Percentiles rank a stretch among this genome's conserved stretches.
Evolutionary conservation across 2,797 vertebrate species (phyloP).

Genomic region (Hirundo rustica): DNA sequence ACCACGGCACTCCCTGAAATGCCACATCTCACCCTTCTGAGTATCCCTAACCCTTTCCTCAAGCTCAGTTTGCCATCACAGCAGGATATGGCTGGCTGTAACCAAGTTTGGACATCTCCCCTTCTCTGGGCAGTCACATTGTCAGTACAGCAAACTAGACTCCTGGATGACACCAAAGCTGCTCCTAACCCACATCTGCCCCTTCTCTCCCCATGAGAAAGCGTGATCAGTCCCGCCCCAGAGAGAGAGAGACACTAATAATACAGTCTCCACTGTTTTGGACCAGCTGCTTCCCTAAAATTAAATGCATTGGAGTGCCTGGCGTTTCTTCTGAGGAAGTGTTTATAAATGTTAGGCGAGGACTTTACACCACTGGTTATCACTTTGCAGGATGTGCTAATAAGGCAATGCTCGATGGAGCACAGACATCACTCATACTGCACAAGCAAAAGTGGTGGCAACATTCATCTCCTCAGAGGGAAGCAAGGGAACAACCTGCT

Average conservation of each 20-base stretch:
- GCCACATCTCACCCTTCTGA: neutral
- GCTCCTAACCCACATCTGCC: neutral
- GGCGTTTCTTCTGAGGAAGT: slow-evolving; percentile 49
- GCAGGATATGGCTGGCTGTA: neutral
- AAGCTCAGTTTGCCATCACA: neutral
- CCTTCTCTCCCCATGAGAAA: neutral
- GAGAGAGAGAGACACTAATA: slow-evolving; percentile 16
- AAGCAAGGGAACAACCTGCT: neutral
- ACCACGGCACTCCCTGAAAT: neutral
- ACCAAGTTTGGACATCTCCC: neutral
- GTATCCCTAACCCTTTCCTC: neutral
- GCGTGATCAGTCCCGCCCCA: slow-evolving; percentile 37
- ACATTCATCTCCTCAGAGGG: neutral
- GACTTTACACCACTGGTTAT: neutral
- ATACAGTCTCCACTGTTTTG: slow-evolving; percentile 1
- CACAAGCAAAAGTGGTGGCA: neutral
- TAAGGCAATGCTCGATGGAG: neutral
- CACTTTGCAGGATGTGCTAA: slow-evolving; percentile 60
- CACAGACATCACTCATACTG: accelerated
- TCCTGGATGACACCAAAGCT: neutral
- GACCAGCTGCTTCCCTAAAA: slow-evolving; percentile 66
- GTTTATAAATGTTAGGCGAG: slow-evolving; percentile 53
- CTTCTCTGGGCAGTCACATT: neutral
- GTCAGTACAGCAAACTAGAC: neutral
- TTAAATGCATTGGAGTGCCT: slow-evolving; percentile 48